These are phyloP conservation scores for Protobothrops flavoviridis DNA, from an alignment of 2,113 vertebrate genomes.

Conservation along the genomic window DNA sequence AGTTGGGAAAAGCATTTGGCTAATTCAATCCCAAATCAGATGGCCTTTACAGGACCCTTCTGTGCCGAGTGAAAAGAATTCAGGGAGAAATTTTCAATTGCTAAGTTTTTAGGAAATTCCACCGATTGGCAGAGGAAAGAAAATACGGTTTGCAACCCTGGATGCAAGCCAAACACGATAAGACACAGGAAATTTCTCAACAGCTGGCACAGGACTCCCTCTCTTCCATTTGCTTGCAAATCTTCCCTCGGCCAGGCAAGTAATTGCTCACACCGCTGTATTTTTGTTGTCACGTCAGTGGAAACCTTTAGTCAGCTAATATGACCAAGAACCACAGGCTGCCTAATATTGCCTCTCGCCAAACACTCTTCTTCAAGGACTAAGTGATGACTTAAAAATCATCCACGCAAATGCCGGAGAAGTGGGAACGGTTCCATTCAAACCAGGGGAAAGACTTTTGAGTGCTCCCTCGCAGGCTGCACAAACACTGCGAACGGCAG, in stretches of 20 bases:
- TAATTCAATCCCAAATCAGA: neutral
- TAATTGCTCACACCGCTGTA: neutral
- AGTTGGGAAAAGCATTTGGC: neutral
- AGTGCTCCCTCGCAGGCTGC: neutral
- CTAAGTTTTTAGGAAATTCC: neutral
- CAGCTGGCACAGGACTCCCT: neutral
- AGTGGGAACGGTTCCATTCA: neutral
- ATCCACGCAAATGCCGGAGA: neutral
- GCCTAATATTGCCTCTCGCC: conserved; percentile 29
- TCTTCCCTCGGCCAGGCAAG: neutral
- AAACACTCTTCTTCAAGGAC: neutral
- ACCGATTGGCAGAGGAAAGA: neutral
- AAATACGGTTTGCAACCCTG: neutral
- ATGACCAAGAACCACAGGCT: neutral
- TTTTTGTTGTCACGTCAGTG: neutral
- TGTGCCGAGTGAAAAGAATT: neutral
- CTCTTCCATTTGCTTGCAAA: neutral
- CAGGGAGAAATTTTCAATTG: neutral
- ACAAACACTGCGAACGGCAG: neutral
- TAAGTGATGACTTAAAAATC: conserved; percentile 14
- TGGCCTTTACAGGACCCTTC: neutral
- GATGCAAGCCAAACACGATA: neutral
- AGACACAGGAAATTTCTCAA: neutral
- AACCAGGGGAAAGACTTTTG: neutral
- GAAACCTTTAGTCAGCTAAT: neutral